These are phyloP conservation scores for Phenganax marumi DNA, from an alignment of 92 coral and sea anemone genomes.

Conservation along the genomic window DNA sequence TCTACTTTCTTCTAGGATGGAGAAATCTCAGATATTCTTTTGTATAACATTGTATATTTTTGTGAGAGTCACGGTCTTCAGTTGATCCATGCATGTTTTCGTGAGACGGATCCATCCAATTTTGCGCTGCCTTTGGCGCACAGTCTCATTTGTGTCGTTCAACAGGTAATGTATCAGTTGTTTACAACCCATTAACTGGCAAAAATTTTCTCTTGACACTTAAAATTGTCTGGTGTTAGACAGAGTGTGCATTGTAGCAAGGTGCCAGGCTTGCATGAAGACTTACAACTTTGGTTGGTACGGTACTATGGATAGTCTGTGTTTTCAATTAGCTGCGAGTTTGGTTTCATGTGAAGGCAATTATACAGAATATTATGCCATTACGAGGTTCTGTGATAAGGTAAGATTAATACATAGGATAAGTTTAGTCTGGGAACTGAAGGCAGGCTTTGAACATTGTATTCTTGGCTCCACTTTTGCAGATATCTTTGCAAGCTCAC, in stretches of 20 bases:
- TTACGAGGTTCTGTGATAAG: conserved; percentile 93
- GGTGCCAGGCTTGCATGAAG: not conserved
- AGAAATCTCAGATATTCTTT: conserved; percentile 90
- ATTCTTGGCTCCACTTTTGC: not conserved
- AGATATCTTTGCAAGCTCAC: conserved; percentile 93
- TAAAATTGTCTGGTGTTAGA: not conserved
- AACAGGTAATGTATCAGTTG: conserved; percentile 67
- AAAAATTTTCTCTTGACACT: no score
- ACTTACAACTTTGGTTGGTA: not conserved
- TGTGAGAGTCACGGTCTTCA: conserved; percentile 91
- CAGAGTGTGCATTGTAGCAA: not conserved
- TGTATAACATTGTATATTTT: conserved; percentile 88
- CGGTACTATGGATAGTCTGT: no score
- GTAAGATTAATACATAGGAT: conserved; percentile 40
- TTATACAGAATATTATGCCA: conserved; percentile 91
- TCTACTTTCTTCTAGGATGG: conserved; percentile 66
- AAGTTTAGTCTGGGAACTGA: no score
- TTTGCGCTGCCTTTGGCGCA: conserved; percentile 81
- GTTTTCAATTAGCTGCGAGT: conserved; percentile 64
- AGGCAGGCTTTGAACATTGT: not conserved
- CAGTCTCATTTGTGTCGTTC: conserved; percentile 79
- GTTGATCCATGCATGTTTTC: conserved; percentile 77
- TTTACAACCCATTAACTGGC: no score
- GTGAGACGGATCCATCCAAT: conserved; percentile 67
- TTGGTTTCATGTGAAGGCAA: conserved; percentile 98